Conservation (phyloP, 1,140 invertebrate genomes). For the Wasmannia auropunctata region DNA sequence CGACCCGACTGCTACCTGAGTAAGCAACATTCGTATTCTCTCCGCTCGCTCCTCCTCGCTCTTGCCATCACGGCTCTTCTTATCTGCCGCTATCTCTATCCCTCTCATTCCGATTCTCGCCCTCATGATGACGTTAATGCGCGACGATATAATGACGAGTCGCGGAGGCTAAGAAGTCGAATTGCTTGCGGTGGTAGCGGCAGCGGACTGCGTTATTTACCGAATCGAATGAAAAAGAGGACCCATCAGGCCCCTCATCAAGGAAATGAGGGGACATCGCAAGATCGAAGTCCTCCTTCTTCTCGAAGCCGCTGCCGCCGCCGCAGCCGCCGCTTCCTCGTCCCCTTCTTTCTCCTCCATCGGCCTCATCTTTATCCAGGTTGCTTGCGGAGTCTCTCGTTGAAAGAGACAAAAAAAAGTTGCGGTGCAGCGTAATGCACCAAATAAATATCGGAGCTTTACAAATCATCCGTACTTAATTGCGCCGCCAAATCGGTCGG, state of each 20-base stretch:
- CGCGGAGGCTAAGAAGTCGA: constrained; percentile 45
- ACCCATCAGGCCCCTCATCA: constrained; percentile 56
- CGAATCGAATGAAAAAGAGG: constrained; percentile 73
- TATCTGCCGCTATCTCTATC: background rate
- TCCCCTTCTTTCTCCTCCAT: background rate
- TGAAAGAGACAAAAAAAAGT: constrained; percentile 23
- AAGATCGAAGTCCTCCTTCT: constrained; percentile 33
- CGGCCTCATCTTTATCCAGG: background rate
- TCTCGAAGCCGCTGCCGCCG: background rate
- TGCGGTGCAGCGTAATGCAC: constrained; percentile 17
- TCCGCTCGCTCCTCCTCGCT: background rate
- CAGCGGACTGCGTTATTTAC: constrained; percentile 50
- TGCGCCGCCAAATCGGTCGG: constrained; percentile 35
- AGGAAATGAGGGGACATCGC: constrained; percentile 53
- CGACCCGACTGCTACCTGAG: constrained; percentile 45
- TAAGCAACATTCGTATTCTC: constrained; percentile 22
- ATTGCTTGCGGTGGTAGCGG: constrained; percentile 23
- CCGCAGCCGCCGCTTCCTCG: constrained; percentile 21
- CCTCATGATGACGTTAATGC: constrained; percentile 57
- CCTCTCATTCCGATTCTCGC: background rate
- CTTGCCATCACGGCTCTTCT: constrained; percentile 22
- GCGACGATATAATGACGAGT: constrained; percentile 63
- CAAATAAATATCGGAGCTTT: constrained; percentile 48
- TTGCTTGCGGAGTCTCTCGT: background rate
- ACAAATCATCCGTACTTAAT: constrained; percentile 34